Evolutionary conservation across 1,140 invertebrate genomes (phyloP).

Genomic region (Drosophila oshimai): DNA sequence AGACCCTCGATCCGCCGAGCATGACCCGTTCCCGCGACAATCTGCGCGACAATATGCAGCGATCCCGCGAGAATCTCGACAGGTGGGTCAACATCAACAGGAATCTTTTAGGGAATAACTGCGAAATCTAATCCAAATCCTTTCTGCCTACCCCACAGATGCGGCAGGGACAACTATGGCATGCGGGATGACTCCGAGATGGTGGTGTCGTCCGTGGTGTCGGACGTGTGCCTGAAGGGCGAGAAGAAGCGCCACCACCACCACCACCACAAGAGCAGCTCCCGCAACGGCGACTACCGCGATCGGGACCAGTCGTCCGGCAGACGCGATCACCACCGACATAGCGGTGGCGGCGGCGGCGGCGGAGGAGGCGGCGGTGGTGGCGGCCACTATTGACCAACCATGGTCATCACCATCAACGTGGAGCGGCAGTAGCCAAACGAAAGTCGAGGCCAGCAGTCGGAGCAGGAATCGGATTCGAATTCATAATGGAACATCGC

Average conservation of each 20-base stretch:
- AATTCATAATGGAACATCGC: background rate
- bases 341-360: constrained; percentile 59
- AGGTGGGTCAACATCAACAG: constrained; percentile 50
- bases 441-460: background rate
- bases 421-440: constrained; percentile 73
- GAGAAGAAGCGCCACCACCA: constrained; percentile 92
- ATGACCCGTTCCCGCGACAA: constrained; percentile 82
- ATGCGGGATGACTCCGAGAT: constrained; percentile 91
- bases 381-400: constrained; percentile 82
- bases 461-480: background rate
- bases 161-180: constrained; percentile 84
- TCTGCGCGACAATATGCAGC: constrained; percentile 81
- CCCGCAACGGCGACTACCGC: constrained; percentile 77
- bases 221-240: constrained; percentile 85
- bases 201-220: constrained; percentile 91
- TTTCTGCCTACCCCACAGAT: constrained; percentile 27
- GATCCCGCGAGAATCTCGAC: constrained; percentile 83
- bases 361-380: constrained; percentile 42
- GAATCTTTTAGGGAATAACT: no score
- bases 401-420: constrained; percentile 82
- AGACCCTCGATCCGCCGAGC: constrained; percentile 87
- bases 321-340: constrained; percentile 77
- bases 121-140: background rate
- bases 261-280: constrained; percentile 87
- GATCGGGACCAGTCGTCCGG: constrained; percentile 74